Evolutionary conservation across 2,113 vertebrate species (phyloP).

Genomic region (Hypanus sabinus): DNA sequence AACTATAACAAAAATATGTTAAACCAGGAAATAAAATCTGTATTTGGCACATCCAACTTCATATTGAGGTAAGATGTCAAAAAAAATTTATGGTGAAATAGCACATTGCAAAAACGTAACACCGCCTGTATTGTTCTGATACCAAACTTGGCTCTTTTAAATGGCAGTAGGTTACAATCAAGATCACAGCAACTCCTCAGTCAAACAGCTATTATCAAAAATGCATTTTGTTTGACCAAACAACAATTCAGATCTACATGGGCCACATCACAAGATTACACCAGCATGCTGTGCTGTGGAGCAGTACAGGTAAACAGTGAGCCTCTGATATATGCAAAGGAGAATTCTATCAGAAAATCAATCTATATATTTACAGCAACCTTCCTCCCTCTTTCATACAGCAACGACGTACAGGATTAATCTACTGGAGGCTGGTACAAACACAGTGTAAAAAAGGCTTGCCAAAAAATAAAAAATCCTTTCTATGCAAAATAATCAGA

Average conservation of each 20-base stretch:
- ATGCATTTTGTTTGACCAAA: neutral
- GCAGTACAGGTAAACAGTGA: conserved; percentile 24
- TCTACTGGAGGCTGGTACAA: neutral
- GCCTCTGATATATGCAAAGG: neutral
- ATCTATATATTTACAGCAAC: neutral
- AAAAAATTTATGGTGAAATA: neutral
- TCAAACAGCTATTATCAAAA: conserved; percentile 17
- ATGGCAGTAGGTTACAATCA: neutral
- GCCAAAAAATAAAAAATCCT: neutral
- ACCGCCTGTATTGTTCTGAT: neutral
- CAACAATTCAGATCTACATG: neutral
- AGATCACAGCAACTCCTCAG: neutral
- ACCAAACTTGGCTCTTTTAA: neutral
- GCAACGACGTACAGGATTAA: neutral
- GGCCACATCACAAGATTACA: conserved; percentile 16
- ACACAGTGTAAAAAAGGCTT: neutral
- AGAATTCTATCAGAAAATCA: conserved; percentile 32
- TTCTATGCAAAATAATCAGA: neutral
- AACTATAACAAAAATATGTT: neutral
- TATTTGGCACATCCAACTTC: neutral
- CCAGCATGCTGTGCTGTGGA: conserved; percentile 28
- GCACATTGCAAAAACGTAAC: neutral
- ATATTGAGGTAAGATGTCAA: neutral
- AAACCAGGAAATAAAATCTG: neutral
- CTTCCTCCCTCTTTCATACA: neutral